phyloP scores from a whole-genome alignment of 2,797 vertebrate species.

The Thripadectes ignobilis region DNA sequence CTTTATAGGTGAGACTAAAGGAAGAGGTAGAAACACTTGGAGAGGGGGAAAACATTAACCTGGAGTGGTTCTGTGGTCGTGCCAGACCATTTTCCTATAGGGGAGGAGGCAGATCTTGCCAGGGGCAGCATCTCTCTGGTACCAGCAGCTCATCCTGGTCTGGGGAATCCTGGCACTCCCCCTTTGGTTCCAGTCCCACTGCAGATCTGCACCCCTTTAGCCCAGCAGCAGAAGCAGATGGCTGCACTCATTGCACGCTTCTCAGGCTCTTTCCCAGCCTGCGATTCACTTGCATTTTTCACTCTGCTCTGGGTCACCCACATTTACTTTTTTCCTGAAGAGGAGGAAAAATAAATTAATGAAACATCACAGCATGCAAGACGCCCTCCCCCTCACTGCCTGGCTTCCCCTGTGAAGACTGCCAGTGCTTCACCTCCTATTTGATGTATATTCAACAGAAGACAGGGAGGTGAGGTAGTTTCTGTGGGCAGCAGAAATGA shows the following conservation, averaged over 20 bases:
- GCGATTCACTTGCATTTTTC: accelerated
- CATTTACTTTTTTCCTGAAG: constrained; percentile 32
- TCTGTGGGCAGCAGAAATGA: constrained; percentile 66
- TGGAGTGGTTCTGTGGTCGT: background rate
- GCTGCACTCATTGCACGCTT: background rate
- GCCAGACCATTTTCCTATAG: background rate
- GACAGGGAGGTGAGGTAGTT: constrained; percentile 6
- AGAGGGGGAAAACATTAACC: background rate
- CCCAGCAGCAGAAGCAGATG: background rate
- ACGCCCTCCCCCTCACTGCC: constrained; percentile 2
- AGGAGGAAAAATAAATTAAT: constrained; percentile 45
- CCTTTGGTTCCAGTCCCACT: background rate
- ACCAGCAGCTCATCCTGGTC: background rate
- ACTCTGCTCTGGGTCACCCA: constrained; percentile 40
- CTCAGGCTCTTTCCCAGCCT: background rate
- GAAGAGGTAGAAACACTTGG: background rate
- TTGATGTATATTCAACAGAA: constrained; percentile 56
- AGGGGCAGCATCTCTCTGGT: accelerated
- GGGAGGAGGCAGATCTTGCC: background rate
- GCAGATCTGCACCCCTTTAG: background rate
- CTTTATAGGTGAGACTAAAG: background rate
- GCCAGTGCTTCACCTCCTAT: constrained; percentile 49
- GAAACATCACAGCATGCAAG: constrained; percentile 25
- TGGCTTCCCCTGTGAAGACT: constrained; percentile 28
- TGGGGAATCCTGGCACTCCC: background rate